Evolutionary conservation across 2,888 invertebrate species (phyloP).

Genomic region (Drosophila nr. perissopoda): DNA sequence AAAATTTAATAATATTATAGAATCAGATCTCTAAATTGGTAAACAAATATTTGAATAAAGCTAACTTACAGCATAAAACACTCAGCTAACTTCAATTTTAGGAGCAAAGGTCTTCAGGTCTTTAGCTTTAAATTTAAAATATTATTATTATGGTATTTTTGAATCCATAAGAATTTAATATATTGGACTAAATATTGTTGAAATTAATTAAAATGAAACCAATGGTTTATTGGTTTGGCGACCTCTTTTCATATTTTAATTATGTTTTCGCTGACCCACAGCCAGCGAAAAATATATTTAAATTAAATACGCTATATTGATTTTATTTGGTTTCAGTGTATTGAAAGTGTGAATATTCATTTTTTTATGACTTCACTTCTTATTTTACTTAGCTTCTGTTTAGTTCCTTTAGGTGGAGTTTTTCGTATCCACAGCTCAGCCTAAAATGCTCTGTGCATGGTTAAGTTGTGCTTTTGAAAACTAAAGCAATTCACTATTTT

Average conservation of each 20-base stretch:
- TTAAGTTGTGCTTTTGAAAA: neutral
- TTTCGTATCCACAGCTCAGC: neutral
- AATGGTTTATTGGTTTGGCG: neutral
- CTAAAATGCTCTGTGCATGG: too few species aligned
- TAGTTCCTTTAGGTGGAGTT: neutral
- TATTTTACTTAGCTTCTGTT: neutral
- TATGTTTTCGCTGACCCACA: neutral
- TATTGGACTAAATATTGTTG: neutral
- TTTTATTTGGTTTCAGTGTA: neutral
- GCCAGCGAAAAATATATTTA: neutral
- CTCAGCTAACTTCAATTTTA: neutral
- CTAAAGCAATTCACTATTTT: neutral
- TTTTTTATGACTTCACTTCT: neutral
- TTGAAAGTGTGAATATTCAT: fast-evolving
- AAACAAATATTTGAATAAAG: neutral
- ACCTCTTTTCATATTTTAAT: neutral
- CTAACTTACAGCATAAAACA: neutral
- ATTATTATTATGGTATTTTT: neutral
- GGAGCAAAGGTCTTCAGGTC: neutral
- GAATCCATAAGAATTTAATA: neutral
- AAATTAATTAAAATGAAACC: neutral
- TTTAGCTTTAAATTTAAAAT: neutral
- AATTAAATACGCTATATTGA: neutral
- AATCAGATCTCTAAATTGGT: neutral
- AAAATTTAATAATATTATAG: neutral